A percentile compares a stretch with the other conserved stretches of the same genome.
Evolutionary conservation across 2,113 vertebrate genomes (phyloP).

Genomic region (Procavia capensis): DNA sequence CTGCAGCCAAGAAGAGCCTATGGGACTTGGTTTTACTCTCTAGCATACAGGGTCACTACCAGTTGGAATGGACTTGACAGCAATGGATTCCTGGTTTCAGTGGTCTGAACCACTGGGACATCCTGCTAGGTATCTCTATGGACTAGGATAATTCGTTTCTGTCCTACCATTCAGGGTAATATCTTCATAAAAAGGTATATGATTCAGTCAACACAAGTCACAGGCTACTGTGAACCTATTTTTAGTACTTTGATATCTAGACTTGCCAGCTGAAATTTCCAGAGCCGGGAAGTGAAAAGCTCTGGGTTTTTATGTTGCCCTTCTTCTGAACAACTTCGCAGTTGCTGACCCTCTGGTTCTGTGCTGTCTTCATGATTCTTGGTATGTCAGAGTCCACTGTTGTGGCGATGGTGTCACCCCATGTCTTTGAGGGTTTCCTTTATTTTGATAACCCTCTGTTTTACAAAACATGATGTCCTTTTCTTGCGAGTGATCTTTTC

Average conservation of each 20-base stretch:
- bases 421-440: background rate
- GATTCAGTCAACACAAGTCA: background rate
- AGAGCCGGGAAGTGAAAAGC: background rate
- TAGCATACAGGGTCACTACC: background rate
- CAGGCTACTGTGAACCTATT: background rate
- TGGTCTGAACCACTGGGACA: conserved; percentile 19
- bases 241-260: background rate
- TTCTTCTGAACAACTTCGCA: background rate
- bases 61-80: background rate
- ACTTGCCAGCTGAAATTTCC: conserved; percentile 9
- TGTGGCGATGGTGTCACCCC: background rate
- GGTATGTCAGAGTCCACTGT: background rate
- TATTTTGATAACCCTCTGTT: background rate
- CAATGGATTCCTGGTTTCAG: background rate
- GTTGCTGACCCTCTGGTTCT: background rate
- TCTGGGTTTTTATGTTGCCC: background rate
- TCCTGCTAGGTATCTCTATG: background rate
- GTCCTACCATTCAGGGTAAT: conserved; percentile 14
- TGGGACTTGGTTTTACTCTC: background rate
- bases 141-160: conserved; percentile 47
- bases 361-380: background rate
- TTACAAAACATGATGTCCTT: background rate
- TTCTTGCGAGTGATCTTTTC: background rate
- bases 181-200: conserved; percentile 36
- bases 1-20: background rate